Percentiles rank a stretch among this genome's conserved stretches.
Conservation (phyloP, 2,113 vertebrate genomes). For the Ctenomys sociabilis region DNA sequence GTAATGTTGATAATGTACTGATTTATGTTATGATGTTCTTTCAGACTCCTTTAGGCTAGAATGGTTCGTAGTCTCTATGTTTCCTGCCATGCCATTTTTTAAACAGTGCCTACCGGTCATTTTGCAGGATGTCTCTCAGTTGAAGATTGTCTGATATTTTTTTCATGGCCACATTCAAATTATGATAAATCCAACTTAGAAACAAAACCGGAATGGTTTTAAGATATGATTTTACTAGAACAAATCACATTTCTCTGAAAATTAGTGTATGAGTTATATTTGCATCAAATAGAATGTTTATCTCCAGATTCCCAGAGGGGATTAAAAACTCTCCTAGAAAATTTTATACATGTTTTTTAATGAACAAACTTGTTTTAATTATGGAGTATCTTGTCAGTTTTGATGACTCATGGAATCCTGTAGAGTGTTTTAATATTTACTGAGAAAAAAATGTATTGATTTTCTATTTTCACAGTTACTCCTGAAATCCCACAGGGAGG, state of each 20-base stretch:
- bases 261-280: conserved; percentile 43
- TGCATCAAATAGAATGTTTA: conserved; percentile 41
- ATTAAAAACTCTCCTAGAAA: not conserved
- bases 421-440: not conserved
- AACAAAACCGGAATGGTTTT: not conserved
- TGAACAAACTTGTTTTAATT: conserved; percentile 41
- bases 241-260: conserved; percentile 18
- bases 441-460: conserved; percentile 64
- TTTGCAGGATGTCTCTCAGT: not conserved
- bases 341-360: conserved; percentile 48
- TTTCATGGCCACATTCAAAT: conserved; percentile 42
- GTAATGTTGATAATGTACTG: not conserved
- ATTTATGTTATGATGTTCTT: not conserved
- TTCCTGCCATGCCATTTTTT: not conserved
- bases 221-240: not conserved
- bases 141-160: conserved; percentile 56
- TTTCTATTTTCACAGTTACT: conserved; percentile 85
- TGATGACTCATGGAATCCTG: conserved; percentile 42
- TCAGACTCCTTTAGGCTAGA: not conserved
- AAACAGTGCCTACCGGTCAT: not conserved
- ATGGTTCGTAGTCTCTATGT: not conserved
- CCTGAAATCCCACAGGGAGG: conserved; percentile 86
- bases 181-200: not conserved
- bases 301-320: not conserved
- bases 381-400: conserved; percentile 32